These are phyloP conservation scores for Venustaconcha ellipsiformis DNA, from an alignment of 1,140 invertebrate genomes.

Conservation along the genomic window DNA sequence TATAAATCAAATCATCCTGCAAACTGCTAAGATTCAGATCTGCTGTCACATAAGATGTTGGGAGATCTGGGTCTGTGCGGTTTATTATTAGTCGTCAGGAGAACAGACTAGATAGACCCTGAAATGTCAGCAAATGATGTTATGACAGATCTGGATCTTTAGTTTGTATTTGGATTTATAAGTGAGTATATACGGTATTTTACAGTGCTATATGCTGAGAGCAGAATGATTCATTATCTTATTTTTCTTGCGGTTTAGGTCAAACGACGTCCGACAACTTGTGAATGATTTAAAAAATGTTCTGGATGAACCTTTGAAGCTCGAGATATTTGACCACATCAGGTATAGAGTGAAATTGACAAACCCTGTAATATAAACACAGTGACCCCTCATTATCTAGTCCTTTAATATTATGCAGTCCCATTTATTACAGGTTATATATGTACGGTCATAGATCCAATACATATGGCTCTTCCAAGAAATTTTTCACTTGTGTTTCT, in stretches of 20 bases:
- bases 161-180: not conserved
- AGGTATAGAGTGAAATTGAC: slow-evolving; percentile 36
- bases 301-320: slow-evolving; percentile 56
- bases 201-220: not conserved
- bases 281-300: slow-evolving; percentile 48
- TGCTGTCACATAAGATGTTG: no score
- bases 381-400: no score
- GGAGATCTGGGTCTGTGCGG: not conserved
- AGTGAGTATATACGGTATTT: not conserved
- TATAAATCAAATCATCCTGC: no score
- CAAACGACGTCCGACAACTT: slow-evolving; percentile 47
- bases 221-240: slow-evolving; percentile 3
- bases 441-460: no score
- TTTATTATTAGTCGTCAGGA: not conserved
- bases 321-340: slow-evolving; percentile 61
- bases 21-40: no score
- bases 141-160: not conserved
- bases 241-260: slow-evolving; percentile 33
- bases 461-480: no score
- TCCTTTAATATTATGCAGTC: no score
- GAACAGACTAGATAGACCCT: not conserved
- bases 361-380: no score
- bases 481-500: no score
- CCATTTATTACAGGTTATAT: no score
- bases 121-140: not conserved